Evolutionary conservation across 2,797 vertebrate genomes (phyloP), one percentile per base, ranked within the genome.

Genomic region (Liparis tanakae): DNA sequence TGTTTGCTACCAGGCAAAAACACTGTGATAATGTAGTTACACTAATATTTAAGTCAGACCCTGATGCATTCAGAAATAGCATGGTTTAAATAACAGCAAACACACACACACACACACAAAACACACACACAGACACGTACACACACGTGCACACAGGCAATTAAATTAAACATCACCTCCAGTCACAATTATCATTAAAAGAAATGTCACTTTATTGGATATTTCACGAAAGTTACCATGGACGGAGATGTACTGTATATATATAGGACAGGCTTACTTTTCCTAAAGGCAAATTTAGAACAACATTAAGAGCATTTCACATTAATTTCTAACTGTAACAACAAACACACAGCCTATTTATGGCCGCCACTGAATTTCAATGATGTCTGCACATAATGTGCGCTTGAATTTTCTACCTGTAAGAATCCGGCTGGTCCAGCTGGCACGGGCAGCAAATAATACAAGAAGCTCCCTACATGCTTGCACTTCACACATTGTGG

Each of bases 401-500:
- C 70, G 80, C 74, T 67, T 79, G 50, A 74, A 84, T 83, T 30
- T 77, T 88, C 85, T 92, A 94, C 93, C 93, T 94, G 92, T 89
- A 89, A 91, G 87, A 92, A 88, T 88, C 88, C 88, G 88, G 80
- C 82, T 75, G 44, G 87, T 92, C 93, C 94, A 94, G 93, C 93
- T 94, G 93, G 92, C 91, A 92, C 78, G 56, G 79, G 81, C 77
- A 76, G 78, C 65, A 87, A 90, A 87, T 88, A 88, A 89, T 87
- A 91, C 88, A 88, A 90, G 91, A 93, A 87, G 78, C 90, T 91
- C 90, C 87, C 89, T 91, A 88, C 85, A 83, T 91, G 87, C 90
- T 88, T 91, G 92, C 91, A 89, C 92, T 94, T 95, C 93, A 94
- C 94, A 95, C 93, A 93, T 94, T 92, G 91, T 93, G 93, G 87